phyloP scores from a whole-genome alignment of 1,140 invertebrate genomes.

The Drosophila lacteicornis region DNA sequence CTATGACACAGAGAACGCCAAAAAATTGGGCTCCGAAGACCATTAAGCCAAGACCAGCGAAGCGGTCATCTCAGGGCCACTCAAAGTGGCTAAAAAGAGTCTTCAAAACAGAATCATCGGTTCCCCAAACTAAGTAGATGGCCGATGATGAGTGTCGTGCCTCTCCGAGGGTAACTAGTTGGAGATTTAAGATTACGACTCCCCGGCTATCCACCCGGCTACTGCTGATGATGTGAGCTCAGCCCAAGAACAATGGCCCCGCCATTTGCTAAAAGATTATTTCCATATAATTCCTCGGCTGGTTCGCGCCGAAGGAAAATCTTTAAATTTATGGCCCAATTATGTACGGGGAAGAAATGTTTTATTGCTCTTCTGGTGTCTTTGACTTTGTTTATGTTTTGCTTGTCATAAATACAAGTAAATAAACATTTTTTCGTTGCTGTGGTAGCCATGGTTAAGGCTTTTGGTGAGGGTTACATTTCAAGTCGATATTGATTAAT shows the following conservation, averaged over 20 bases:
- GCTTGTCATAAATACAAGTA: constrained; percentile 43
- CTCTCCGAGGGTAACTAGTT: constrained; percentile 43
- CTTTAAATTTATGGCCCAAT: constrained; percentile 72
- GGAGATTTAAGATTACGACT: constrained; percentile 44
- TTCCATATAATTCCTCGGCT: constrained; percentile 50
- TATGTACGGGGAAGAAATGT: constrained; percentile 73
- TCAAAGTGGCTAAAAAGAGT: constrained; percentile 24
- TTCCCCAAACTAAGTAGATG: background rate
- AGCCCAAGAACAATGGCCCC: constrained; percentile 41
- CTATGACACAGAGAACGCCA: constrained; percentile 46
- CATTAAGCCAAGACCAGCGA: constrained; percentile 45
- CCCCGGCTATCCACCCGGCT: constrained; percentile 20
- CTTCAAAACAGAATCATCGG: constrained; percentile 22
- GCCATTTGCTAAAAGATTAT: constrained; percentile 51
- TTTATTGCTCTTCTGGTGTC: constrained; percentile 54
- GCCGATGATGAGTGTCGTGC: constrained; percentile 20
- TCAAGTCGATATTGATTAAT: constrained; percentile 59
- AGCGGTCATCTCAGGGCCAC: constrained; percentile 56
- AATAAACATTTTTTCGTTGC: constrained; percentile 22
- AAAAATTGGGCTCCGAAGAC: constrained; percentile 33
- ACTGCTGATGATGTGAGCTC: constrained; percentile 54
- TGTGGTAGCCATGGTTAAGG: constrained; percentile 12
- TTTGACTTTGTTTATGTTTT: constrained; percentile 55
- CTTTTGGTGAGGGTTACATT: constrained; percentile 9
- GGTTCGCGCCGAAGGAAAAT: constrained; percentile 45